Conservation (phyloP, 2,113 vertebrate genomes). For the Calyptommatus sinebrachiatus region DNA sequence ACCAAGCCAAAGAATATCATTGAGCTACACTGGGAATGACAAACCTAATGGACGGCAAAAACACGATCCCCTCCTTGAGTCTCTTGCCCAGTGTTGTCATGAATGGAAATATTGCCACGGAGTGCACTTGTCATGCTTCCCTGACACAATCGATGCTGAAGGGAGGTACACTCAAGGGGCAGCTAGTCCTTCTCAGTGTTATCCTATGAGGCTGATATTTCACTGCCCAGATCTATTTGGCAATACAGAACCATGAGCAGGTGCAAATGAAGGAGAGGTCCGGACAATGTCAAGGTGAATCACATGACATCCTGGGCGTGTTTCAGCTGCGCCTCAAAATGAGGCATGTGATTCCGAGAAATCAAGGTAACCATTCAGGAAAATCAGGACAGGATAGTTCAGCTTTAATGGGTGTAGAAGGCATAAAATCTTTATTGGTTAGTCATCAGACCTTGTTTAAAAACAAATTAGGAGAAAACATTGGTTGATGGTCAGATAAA, state of each 20-base stretch:
- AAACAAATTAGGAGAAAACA: too few relatives aligned
- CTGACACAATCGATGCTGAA: background rate
- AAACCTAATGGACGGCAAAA: background rate
- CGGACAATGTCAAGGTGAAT: too few relatives aligned
- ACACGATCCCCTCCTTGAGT: background rate
- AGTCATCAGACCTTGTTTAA: too few relatives aligned
- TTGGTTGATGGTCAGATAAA: too few relatives aligned
- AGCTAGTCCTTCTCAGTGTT: background rate
- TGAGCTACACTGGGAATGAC: constrained; percentile 36
- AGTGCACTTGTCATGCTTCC: background rate
- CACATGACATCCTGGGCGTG: too few relatives aligned
- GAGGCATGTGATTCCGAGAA: too few relatives aligned
- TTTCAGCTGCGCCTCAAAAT: too few relatives aligned
- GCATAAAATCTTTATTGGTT: too few relatives aligned
- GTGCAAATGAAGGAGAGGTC: background rate
- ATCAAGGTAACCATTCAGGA: too few relatives aligned
- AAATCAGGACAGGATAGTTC: too few relatives aligned
- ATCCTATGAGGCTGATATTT: background rate
- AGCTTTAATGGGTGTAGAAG: too few relatives aligned
- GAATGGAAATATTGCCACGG: constrained; percentile 3
- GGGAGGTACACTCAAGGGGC: background rate
- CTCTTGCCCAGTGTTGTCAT: background rate
- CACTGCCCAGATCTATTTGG: background rate
- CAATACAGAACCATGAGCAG: background rate
- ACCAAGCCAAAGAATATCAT: constrained; percentile 50